Percentiles rank a stretch among this genome's conserved stretches.
Evolutionary conservation across 2,888 invertebrate genomes (phyloP).

Genomic region (Zaprionus lineosus): DNA sequence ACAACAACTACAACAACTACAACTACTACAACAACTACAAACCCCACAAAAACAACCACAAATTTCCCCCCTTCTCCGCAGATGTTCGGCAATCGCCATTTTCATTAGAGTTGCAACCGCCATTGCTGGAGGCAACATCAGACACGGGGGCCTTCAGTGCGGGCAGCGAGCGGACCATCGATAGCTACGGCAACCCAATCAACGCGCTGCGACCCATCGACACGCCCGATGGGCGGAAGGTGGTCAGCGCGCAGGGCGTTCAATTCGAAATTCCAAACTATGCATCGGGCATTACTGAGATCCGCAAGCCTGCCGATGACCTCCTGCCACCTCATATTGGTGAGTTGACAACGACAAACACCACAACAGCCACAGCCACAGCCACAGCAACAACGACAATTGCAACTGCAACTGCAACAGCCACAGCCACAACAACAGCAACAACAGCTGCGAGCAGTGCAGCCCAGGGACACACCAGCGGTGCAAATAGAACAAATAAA

Average conservation of each 20-base stretch:
- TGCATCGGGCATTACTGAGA: constrained; percentile 83
- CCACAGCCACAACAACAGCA: constrained; percentile 18
- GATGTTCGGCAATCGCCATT: constrained; percentile 81
- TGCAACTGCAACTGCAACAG: constrained; percentile 25
- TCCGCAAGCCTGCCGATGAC: constrained; percentile 80
- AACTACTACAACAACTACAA: constrained; percentile 28
- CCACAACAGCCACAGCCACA: constrained; percentile 23
- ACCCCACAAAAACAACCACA: constrained; percentile 40
- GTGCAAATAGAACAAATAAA: constrained; percentile 4
- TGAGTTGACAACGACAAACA: constrained; percentile 73
- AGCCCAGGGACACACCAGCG: constrained; percentile 1
- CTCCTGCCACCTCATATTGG: constrained; percentile 82
- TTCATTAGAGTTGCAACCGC: constrained; percentile 81
- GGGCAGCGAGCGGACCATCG: constrained; percentile 62
- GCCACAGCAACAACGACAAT: constrained; percentile 13
- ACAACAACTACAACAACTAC: neutral
- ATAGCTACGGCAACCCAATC: constrained; percentile 82
- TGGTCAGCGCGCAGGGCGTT: constrained; percentile 80
- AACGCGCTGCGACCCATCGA: constrained; percentile 79
- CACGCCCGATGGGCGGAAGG: constrained; percentile 81
- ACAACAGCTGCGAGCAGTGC: constrained; percentile 9
- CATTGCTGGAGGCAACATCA: constrained; percentile 60
- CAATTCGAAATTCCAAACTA: constrained; percentile 83
- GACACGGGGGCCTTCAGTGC: constrained; percentile 46
- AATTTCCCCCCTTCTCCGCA: constrained; percentile 70